A percentile compares a stretch with the other conserved stretches of the same genome.
Conservation (phyloP, 2,113 vertebrate genomes). For the Potamarius usumacintae region DNA sequence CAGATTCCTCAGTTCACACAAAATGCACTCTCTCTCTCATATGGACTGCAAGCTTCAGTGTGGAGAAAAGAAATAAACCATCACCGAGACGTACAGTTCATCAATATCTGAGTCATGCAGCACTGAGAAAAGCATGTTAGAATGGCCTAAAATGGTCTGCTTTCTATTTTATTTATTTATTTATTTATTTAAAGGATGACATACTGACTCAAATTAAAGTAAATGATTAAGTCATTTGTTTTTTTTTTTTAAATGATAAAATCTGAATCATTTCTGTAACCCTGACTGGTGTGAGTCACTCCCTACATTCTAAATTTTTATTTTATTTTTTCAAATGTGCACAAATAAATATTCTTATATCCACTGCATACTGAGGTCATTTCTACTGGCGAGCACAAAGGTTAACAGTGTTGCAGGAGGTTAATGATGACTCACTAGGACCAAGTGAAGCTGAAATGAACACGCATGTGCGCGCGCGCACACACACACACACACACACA, state of each 20-base stretch:
- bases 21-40: constrained; percentile 13
- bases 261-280: too few species aligned
- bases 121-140: not conserved
- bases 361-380: constrained; percentile 42
- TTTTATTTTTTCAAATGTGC: not conserved
- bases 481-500: constrained; percentile 37
- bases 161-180: not conserved
- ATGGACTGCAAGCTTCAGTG: not conserved
- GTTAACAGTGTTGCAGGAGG: constrained; percentile 52
- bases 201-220: not conserved
- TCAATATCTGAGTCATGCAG: not conserved
- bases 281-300: too few species aligned
- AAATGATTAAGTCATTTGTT: too few species aligned
- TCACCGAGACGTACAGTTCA: not conserved
- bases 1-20: constrained; percentile 66
- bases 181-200: not conserved
- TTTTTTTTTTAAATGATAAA: not conserved
- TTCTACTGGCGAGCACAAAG: constrained; percentile 51
- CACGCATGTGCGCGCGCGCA: constrained; percentile 26
- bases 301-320: not conserved
- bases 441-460: constrained; percentile 43
- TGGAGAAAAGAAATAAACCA: not conserved
- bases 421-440: constrained; percentile 52
- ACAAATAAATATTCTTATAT: constrained; percentile 11
- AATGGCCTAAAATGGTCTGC: not conserved